phyloP scores from a whole-genome alignment of 2,888 invertebrate species.

The Pseudococcus jackbeardsleyi region DNA sequence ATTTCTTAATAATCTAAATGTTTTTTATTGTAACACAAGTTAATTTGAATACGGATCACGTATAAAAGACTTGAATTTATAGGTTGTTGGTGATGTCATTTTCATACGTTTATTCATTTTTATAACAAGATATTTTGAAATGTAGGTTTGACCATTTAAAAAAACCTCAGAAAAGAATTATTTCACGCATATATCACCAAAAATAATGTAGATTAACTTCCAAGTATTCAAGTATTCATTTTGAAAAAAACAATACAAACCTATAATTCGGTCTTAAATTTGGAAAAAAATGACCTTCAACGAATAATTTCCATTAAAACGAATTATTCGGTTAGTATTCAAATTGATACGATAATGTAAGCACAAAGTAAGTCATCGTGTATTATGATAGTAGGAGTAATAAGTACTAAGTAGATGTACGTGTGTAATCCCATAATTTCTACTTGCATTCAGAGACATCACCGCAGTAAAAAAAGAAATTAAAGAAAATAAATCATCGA shows the following conservation, averaged over 20 bases:
- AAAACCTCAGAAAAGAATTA: not conserved
- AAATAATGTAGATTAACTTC: too few species aligned
- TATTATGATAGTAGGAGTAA: not conserved
- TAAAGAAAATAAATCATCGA: constrained; percentile 12
- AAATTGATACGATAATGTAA: not conserved
- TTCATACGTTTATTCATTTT: not conserved
- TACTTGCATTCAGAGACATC: not conserved
- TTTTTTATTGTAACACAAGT: not conserved
- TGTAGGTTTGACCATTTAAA: not conserved
- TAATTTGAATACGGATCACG: constrained; percentile 14
- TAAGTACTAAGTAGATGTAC: not conserved
- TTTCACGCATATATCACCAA: not conserved
- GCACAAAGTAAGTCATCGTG: not conserved
- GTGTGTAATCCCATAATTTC: not conserved
- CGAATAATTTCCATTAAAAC: too few species aligned
- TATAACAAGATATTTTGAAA: not conserved
- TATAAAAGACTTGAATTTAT: not conserved
- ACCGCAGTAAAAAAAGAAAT: constrained; percentile 9
- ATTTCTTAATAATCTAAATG: not conserved
- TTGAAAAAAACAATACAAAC: too few species aligned
- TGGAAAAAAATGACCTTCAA: too few species aligned
- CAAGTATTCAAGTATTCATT: too few species aligned
- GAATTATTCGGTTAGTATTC: too few species aligned
- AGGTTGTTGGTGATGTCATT: not conserved
- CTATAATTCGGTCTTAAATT: too few species aligned